These are phyloP conservation scores for Boleophthalmus pectinirostris DNA, from an alignment of 2,113 vertebrate species.

Conservation along the genomic window DNA sequence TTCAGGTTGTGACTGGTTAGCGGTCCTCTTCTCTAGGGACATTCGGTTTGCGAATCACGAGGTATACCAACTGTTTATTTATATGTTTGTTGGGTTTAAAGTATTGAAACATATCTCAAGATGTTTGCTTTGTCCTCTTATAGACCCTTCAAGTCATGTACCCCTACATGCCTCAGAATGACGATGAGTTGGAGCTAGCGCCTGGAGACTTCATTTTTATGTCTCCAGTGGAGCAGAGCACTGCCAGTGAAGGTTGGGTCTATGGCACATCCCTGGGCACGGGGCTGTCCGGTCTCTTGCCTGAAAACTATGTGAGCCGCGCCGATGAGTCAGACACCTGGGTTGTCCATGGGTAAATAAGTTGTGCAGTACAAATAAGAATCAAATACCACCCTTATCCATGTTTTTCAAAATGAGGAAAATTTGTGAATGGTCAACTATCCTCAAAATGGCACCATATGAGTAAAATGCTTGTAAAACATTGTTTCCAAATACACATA, in stretches of 20 bases:
- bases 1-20: constrained; percentile 93
- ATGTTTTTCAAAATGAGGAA: no score
- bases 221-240: constrained; percentile 90
- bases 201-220: constrained; percentile 96
- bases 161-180: constrained; percentile 94
- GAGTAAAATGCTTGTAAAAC: no score
- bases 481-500: no score
- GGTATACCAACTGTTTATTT: constrained; percentile 67
- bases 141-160: constrained; percentile 97
- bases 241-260: constrained; percentile 95
- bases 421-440: no score
- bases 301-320: constrained; percentile 93
- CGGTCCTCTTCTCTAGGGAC: constrained; percentile 93
- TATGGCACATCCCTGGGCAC: constrained; percentile 90
- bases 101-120: background rate
- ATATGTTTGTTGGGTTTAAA: background rate
- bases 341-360: constrained; percentile 91
- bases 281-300: constrained; percentile 92
- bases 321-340: constrained; percentile 95
- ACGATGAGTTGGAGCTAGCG: constrained; percentile 93
- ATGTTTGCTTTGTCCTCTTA: background rate
- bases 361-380: background rate
- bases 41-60: constrained; percentile 96
- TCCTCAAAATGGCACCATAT: no score
- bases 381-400: background rate